phyloP scores from a whole-genome alignment of 2,113 vertebrate genomes.

The Prunella himalayana region DNA sequence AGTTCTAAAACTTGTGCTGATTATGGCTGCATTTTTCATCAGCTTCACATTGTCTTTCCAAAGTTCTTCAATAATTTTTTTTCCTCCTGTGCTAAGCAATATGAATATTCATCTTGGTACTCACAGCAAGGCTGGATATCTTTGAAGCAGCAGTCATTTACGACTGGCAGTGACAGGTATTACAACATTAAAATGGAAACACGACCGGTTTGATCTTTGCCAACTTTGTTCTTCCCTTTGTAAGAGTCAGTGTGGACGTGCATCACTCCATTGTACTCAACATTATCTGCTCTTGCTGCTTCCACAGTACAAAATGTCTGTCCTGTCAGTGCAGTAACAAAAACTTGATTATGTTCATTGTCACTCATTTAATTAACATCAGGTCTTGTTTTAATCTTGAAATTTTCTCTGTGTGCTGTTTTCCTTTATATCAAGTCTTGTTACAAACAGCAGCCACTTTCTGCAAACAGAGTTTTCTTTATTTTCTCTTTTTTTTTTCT shows the following conservation, averaged over 20 bases:
- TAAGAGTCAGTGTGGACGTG: neutral
- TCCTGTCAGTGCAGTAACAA: neutral
- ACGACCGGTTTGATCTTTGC: constrained; percentile 32
- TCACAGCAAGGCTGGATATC: neutral
- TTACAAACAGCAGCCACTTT: neutral
- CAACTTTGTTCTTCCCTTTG: constrained; percentile 53
- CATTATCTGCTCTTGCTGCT: neutral
- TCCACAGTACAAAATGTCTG: neutral
- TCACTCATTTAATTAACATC: neutral
- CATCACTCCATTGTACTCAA: neutral
- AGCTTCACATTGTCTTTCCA: constrained; percentile 28
- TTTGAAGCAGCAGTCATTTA: constrained; percentile 43
- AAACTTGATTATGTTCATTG: neutral
- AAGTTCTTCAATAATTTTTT: constrained; percentile 37
- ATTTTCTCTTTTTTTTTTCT: neutral
- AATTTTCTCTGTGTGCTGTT: neutral
- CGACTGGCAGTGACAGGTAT: constrained; percentile 28
- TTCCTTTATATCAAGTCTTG: neutral
- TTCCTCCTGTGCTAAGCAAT: neutral
- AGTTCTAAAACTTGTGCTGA: constrained; percentile 33
- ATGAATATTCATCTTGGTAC: constrained; percentile 47
- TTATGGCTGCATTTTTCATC: constrained; percentile 2
- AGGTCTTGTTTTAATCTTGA: neutral
- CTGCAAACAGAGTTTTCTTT: neutral
- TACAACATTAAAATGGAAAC: constrained; percentile 45